Percentiles rank a stretch among this genome's conserved stretches.
Conservation (phyloP, 37 sponge, comb jelly and placozoan genomes). For the Hexactinellida sp. region DNA sequence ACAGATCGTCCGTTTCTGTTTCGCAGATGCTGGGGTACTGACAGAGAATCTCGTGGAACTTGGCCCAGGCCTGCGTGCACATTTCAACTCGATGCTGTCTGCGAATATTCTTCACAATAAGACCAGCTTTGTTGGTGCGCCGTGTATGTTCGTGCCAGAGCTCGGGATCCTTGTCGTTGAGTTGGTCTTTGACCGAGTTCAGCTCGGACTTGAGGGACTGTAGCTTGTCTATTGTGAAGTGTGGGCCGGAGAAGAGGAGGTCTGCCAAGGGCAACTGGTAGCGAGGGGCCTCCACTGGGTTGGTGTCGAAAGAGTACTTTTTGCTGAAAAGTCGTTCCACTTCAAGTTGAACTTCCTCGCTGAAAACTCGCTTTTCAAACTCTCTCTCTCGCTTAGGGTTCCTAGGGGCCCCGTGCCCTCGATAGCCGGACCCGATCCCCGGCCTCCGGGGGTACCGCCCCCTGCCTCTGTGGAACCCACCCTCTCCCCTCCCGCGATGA, state of each 20-base stretch:
- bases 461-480: neutral
- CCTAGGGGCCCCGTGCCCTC: neutral
- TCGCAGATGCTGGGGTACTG: conserved; percentile 31
- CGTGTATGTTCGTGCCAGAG: conserved; percentile 74
- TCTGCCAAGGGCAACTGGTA: conserved; percentile 33
- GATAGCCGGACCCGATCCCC: neutral
- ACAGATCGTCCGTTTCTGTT: conserved; percentile 14
- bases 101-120: conserved; percentile 37
- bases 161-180: conserved; percentile 55
- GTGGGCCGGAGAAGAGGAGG: conserved; percentile 19
- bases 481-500: neutral
- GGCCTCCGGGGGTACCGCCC: neutral
- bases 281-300: neutral
- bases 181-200: conserved; percentile 34
- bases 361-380: conserved; percentile 23
- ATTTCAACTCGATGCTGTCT: conserved; percentile 59
- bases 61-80: conserved; percentile 82
- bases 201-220: conserved; percentile 39
- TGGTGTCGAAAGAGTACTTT: neutral
- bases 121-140: conserved; percentile 62
- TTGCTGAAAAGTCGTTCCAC: conserved; percentile 41
- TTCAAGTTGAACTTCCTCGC: conserved; percentile 52
- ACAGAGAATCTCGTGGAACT: conserved; percentile 69
- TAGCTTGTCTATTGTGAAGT: conserved; percentile 30
- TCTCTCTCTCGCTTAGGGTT: neutral